A percentile compares a stretch with the other conserved stretches of the same genome.
These are phyloP conservation scores for Lasioglossum calceatum DNA, from an alignment of 2,888 invertebrate species.

Conservation along the genomic window DNA sequence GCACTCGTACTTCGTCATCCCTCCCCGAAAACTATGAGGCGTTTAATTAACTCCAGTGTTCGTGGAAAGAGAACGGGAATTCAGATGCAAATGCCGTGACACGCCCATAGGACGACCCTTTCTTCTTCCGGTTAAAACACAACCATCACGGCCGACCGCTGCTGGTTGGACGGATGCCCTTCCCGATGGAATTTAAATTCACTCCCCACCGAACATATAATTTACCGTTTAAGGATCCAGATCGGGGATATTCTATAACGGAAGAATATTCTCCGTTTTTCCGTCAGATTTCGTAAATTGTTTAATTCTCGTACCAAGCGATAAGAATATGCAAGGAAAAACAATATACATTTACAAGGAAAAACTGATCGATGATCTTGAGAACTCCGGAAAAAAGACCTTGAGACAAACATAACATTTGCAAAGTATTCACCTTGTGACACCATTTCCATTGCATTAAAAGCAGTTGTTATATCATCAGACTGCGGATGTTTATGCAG, in stretches of 20 bases:
- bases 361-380: no score
- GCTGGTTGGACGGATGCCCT: slow-evolving; percentile 38
- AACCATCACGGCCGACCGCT: slow-evolving; percentile 49
- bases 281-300: no score
- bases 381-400: no score
- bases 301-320: neutral
- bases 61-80: slow-evolving; percentile 69
- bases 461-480: no score
- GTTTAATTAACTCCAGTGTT: slow-evolving; percentile 78
- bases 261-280: neutral
- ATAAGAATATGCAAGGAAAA: no score
- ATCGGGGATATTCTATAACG: neutral
- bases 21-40: slow-evolving; percentile 77
- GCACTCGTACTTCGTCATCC: slow-evolving; percentile 74
- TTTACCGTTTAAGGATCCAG: slow-evolving; percentile 18
- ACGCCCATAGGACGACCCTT: slow-evolving; percentile 66
- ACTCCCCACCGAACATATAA: slow-evolving; percentile 26
- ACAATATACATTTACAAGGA: no score
- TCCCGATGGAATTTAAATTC: slow-evolving; percentile 42
- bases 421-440: no score
- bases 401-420: no score
- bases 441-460: no score
- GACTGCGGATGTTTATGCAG: no score
- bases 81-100: slow-evolving; percentile 76
- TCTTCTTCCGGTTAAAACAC: slow-evolving; percentile 63